A percentile compares a stretch with the other conserved stretches of the same genome.
Conservation (phyloP, 1,140 invertebrate genomes). For the Drosophila setifemur region DNA sequence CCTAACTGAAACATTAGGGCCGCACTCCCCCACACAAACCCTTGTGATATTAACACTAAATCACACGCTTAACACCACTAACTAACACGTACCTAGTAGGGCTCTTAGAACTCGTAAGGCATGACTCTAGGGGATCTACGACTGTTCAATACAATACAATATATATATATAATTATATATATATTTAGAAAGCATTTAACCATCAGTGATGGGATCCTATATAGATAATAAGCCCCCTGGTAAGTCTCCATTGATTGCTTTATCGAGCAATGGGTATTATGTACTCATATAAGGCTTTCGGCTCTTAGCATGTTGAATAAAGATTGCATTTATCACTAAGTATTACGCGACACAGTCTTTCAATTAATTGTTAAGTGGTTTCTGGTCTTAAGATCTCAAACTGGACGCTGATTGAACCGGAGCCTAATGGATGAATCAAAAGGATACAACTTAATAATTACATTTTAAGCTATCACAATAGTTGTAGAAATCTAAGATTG, state of each 20-base stretch:
- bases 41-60: slow-evolving; percentile 75
- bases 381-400: slow-evolving; percentile 1
- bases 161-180: too few species aligned
- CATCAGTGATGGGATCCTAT: slow-evolving; percentile 30
- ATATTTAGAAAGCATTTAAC: slow-evolving; percentile 41
- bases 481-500: slow-evolving; percentile 3
- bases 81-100: slow-evolving; percentile 53
- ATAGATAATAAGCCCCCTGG: slow-evolving; percentile 33
- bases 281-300: slow-evolving; percentile 34
- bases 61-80: slow-evolving; percentile 50
- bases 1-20: slow-evolving; percentile 39
- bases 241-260: slow-evolving; percentile 38
- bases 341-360: slow-evolving; percentile 23
- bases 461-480: not conserved
- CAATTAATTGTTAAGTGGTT: slow-evolving; percentile 44
- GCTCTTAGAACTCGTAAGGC: slow-evolving; percentile 47
- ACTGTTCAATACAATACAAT: too few species aligned
- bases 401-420: not conserved
- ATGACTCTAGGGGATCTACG: slow-evolving; percentile 35
- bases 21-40: slow-evolving; percentile 25
- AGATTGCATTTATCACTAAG: slow-evolving; percentile 44
- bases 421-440: not conserved
- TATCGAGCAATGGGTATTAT: slow-evolving; percentile 43
- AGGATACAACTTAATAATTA: not conserved
- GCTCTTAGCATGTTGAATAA: slow-evolving; percentile 63